These are phyloP conservation scores for Miniopterus natalensis DNA, from an alignment of 2,113 vertebrate species.

Conservation along the genomic window DNA sequence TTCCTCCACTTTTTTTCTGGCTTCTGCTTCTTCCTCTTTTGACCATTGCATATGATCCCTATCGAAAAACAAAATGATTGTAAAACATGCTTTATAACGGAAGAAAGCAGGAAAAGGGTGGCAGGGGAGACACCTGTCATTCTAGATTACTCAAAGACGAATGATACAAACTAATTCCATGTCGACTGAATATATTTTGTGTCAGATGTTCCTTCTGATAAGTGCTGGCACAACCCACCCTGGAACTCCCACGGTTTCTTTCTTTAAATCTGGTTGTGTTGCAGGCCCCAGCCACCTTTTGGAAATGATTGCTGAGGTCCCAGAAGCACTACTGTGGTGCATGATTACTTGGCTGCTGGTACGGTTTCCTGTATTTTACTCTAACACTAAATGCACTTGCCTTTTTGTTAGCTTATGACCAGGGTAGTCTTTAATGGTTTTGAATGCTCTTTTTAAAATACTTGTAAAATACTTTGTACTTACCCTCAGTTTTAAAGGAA, in stretches of 20 bases:
- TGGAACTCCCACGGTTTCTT: slow-evolving; percentile 60
- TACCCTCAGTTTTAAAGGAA: slow-evolving; percentile 30
- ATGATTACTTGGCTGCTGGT: slow-evolving; percentile 49
- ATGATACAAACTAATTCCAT: slow-evolving; percentile 20
- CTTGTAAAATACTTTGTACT: slow-evolving; percentile 8
- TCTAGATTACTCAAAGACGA: slow-evolving; percentile 53
- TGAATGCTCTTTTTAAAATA: slow-evolving; percentile 30
- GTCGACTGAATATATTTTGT: slow-evolving; percentile 21
- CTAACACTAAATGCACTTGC: slow-evolving; percentile 26
- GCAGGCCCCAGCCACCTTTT: slow-evolving; percentile 12
- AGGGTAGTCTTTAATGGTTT: slow-evolving; percentile 35
- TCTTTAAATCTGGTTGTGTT: slow-evolving; percentile 46
- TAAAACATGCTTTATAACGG: background rate
- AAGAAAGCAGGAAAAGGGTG: background rate
- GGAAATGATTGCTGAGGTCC: slow-evolving; percentile 30
- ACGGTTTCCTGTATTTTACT: slow-evolving; percentile 48
- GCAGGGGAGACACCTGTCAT: slow-evolving; percentile 17
- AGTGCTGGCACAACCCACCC: background rate
- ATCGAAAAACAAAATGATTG: slow-evolving; percentile 65
- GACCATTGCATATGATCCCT: slow-evolving; percentile 98
- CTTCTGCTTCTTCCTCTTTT: slow-evolving; percentile 90
- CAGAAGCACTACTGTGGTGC: background rate
- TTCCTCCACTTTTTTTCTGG: slow-evolving; percentile 89
- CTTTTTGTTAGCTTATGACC: slow-evolving; percentile 70
- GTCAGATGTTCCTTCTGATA: slow-evolving; percentile 44